Base-by-base conservation (phyloP, 2,888 invertebrate genomes). In the Gisinianus flammeolus region DNA sequence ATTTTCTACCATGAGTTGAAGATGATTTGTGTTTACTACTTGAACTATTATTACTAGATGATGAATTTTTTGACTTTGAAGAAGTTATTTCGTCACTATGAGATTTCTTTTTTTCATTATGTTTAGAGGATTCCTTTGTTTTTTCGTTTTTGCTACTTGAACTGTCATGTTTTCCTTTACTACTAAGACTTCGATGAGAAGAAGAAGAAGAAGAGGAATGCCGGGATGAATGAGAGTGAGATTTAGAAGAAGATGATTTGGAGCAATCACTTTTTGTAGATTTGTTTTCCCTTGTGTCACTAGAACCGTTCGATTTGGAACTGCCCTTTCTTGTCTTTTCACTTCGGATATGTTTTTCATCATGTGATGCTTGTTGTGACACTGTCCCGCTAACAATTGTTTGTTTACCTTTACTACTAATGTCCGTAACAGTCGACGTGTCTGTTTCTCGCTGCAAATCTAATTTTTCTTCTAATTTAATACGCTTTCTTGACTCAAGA, bases 361-460 rank as follows among this genome's bases (percentile, higher is more conserved):
- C 22, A 10, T 5, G 3, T 24, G 24, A 24, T 24, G 5, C 8
- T 6, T 19, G 10, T 6, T 62, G 22, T 24, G 26, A 24, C 26
- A 5, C 8, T 6, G 62, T 6, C 22, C 8, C 22, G 24, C 62
- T 62, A 10, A 24, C 31, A 58, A 24, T 16, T 77, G 30, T 30
- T 52, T 28, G n/a, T 62, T 19, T 35, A 24, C 19, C 30, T 62
- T 70, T 62, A 62, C 35, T 77, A 68, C 58, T 62, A 26, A 54
- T 77, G 22, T 56, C 54, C 22, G 4, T 67, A 56, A 31, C 64
- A 2, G 73, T 70, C 0, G 73, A 24, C 16, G 24, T 52, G 26
- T 77, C 77, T 62, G 76, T 73, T 24, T 79, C 79, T 33, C 66
- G 70, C n/a, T 22, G 56, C n/a, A 22, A 22, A 12, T 66, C 30